Evolutionary conservation across 2,113 vertebrate genomes (phyloP), one percentile per base, ranked within the genome.

Genomic region (Alaudala cheleensis): DNA sequence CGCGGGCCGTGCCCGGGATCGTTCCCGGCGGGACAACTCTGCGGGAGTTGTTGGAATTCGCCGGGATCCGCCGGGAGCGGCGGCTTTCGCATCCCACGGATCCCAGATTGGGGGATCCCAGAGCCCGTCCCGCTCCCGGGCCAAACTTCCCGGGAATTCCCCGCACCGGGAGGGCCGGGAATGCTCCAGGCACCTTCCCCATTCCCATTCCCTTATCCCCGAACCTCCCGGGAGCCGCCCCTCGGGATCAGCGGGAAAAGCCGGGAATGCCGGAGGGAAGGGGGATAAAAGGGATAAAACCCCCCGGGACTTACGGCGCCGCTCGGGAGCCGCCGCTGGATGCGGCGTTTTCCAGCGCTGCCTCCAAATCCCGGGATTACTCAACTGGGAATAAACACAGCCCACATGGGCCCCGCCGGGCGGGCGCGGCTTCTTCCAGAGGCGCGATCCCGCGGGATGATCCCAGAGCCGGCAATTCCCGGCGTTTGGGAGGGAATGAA

Each of bases 301-400:
- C 33, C 12, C 57, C 16, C 61, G 47, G 56, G 91, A 93, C 94
- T 96, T 50, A 95, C 93, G 49, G 80, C 19, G 18, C 88, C 6
- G 28, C 70, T 26, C 11, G 33, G 66, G 49, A 44, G 54, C 40
- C 49, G 71, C 49, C 66, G 28, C 18, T 17, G 53, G 80, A 45
- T 45, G 73, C 82, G 64, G 89, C 25, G 42, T 57, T 45, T 34
- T 14, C 25, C 71, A 61, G 85, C 39, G 80, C 80, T 64, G 90
- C 71, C 81, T 50, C 77, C 23, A 4, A 29, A 40, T 4, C n/a
- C 26, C 29, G 20, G 71, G 13, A 6, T 81, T 78, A 14, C 94
- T 95, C 81, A 53, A 62, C 62, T 28, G 88, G 77, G 88, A 53
- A 57, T 94, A 74, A 88, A 91, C 85, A 42, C 39, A 14, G 34